Percentiles rank a stretch among this genome's conserved stretches.
Evolutionary conservation across 2,888 invertebrate genomes (phyloP).

Genomic region (Stramonita haemastoma): DNA sequence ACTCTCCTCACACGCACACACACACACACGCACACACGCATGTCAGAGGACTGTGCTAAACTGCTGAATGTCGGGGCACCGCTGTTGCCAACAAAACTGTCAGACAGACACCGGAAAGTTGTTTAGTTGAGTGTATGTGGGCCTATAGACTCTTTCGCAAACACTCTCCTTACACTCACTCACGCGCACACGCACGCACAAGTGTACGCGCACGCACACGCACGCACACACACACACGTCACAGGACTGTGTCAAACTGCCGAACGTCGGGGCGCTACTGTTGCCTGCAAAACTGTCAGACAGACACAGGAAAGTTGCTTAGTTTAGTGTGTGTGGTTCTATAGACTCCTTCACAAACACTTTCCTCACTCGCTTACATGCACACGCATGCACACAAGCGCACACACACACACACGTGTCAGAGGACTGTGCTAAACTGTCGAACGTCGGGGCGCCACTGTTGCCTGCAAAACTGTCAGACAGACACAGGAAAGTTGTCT

Average conservation of each 20-base stretch:
- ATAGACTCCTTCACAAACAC: too few relatives aligned
- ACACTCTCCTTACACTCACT: too few relatives aligned
- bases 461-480: slow-evolving; percentile 61
- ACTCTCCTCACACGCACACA: neutral
- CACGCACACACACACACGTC: neutral
- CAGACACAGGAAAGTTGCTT: too few relatives aligned
- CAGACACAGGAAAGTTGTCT: too few relatives aligned
- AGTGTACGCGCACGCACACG: neutral
- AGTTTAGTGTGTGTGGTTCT: too few relatives aligned
- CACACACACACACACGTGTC: too few relatives aligned
- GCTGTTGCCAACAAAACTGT: slow-evolving; percentile 62
- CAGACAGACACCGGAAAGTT: too few relatives aligned
- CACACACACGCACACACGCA: neutral
- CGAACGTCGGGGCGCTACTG: slow-evolving; percentile 65
- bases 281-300: slow-evolving; percentile 61
- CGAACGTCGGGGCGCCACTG: too few relatives aligned
- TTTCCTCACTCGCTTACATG: too few relatives aligned
- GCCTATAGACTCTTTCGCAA: too few relatives aligned
- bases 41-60: slow-evolving; percentile 61
- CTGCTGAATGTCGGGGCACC: slow-evolving; percentile 66
- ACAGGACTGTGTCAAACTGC: slow-evolving; percentile 62
- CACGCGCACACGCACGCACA: neutral
- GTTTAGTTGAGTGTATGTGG: too few relatives aligned
- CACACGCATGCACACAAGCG: too few relatives aligned
- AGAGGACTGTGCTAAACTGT: slow-evolving; percentile 63